These are phyloP conservation scores for Agriopis aurantiaria DNA, from an alignment of 2,888 invertebrate species.

Conservation along the genomic window DNA sequence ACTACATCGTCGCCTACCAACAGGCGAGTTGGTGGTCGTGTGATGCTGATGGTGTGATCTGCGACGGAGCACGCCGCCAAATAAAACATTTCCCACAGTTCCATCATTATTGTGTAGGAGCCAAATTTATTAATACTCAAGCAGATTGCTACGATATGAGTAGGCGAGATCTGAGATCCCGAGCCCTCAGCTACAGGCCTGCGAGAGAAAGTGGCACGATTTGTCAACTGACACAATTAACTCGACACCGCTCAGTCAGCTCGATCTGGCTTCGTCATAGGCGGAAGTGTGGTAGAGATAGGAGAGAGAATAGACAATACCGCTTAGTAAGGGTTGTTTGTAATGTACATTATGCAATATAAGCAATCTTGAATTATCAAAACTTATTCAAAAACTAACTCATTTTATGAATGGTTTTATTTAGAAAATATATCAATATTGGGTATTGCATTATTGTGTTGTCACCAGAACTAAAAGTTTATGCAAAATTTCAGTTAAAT, in stretches of 20 bases:
- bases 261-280: constrained; percentile 33
- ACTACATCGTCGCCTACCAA: too few relatives aligned
- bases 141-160: constrained; percentile 38
- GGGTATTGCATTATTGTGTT: too few relatives aligned
- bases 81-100: constrained; percentile 6
- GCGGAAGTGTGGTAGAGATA: constrained; percentile 26
- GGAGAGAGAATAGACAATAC: constrained; percentile 17
- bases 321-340: neutral
- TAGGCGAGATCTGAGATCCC: constrained; percentile 45
- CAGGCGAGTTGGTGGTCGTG: too few relatives aligned
- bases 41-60: too few relatives aligned
- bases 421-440: too few relatives aligned
- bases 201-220: constrained; percentile 53
- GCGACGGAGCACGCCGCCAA: neutral
- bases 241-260: constrained; percentile 39
- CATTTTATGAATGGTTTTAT: too few relatives aligned
- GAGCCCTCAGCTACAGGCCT: constrained; percentile 38
- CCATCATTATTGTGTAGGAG: constrained; percentile 30
- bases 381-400: too few relatives aligned
- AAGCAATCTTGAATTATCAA: too few relatives aligned
- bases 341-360: too few relatives aligned
- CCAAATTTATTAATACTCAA: constrained; percentile 30
- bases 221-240: constrained; percentile 52
- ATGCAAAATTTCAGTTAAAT: too few relatives aligned
- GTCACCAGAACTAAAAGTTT: too few relatives aligned